Base-by-base conservation (phyloP, 2,888 invertebrate genomes). In the Xestoiulus laeticollis region DNA sequence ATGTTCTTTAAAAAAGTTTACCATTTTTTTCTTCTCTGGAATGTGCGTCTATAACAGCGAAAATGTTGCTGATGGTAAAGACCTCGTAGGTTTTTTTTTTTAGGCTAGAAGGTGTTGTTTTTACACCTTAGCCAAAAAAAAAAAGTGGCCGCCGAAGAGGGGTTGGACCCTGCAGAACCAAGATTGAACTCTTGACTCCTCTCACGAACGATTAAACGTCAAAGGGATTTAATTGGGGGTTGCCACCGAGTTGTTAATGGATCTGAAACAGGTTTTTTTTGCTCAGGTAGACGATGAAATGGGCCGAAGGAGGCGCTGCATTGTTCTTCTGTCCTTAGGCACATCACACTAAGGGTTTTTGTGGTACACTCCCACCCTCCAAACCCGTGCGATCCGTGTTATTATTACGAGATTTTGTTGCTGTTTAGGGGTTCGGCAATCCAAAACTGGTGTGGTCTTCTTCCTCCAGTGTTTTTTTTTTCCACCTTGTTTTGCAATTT, bases 181-280 rank as follows among this genome's bases (percentile, higher is more conserved):
- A 68, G 26, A 68, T 26, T 68, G 68, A 68, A 68, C 68, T 68
- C 12, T 68, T 68, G 68, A 68, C 68, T 68, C 22, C 68, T 68
- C 68, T 68, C 68, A 68, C 68, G 68, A 68, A 68, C 68, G 68
- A 68, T 68, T 68, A 68, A 68, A 68, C 68, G 68, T 68, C 68
- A 68, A 68, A 22, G 68, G 68, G 68, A 68, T 26, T 68, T 68
- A 68, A 68, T 68, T 68, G 68, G 68, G 68, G 68, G 68, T 68
- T 68, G 68, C 68, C 68, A 68, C 68, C 68, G 68, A 68, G 10
- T 68, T 12, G 68, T 68, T 68, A 68, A 68, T 68, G 68, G 68
- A 68, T 10, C 26, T 68, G 26, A 68, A 68, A 68, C 68, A 68
- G 68, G 68, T 68, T 68, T 68, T n/a, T 68, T 26, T 38, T 19